Conservation (phyloP, 2,888 invertebrate species). For the Tiphia femorata region DNA sequence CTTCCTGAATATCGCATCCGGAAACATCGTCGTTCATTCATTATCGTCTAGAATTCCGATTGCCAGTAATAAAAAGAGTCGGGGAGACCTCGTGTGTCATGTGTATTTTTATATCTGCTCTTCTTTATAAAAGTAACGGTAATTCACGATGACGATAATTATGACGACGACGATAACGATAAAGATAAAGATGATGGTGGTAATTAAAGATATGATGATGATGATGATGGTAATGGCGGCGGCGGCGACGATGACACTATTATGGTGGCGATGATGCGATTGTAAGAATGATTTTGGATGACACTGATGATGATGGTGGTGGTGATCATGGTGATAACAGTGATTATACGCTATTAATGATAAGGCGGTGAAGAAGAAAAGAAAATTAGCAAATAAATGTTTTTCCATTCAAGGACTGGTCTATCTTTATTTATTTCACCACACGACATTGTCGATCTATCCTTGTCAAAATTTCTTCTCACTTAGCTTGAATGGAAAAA, state of each 20-base stretch:
- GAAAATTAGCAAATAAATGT: conserved; percentile 66
- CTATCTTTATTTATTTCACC: conserved; percentile 65
- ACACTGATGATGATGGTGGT: conserved; percentile 8
- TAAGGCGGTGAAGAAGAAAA: no score
- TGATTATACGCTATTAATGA: conserved; percentile 46
- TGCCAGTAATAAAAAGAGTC: no score
- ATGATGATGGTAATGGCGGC: conserved; percentile 37
- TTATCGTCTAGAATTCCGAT: no score
- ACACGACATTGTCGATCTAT: conserved; percentile 53
- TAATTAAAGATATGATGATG: conserved; percentile 33
- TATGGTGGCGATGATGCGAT: conserved; percentile 18
- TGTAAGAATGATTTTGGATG: conserved; percentile 39
- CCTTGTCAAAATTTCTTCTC: conserved; percentile 63
- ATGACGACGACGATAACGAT: conserved; percentile 27
- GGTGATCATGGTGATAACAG: conserved; percentile 28
- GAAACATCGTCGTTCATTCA: conserved; percentile 18
- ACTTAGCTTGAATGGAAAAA: conserved; percentile 69
- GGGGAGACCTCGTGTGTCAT: conserved; percentile 27
- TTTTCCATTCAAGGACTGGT: conserved; percentile 68
- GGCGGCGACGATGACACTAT: conserved; percentile 12
- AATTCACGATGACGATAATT: conserved; percentile 10
- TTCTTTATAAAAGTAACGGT: conserved; percentile 33
- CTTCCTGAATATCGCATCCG: conserved; percentile 27
- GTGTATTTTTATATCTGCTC: conserved; percentile 36
- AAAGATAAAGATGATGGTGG: conserved; percentile 44